Evolutionary conservation across 37 sponge, comb jelly and placozoan genomes (phyloP).

Genomic region (Crambe crambe): DNA sequence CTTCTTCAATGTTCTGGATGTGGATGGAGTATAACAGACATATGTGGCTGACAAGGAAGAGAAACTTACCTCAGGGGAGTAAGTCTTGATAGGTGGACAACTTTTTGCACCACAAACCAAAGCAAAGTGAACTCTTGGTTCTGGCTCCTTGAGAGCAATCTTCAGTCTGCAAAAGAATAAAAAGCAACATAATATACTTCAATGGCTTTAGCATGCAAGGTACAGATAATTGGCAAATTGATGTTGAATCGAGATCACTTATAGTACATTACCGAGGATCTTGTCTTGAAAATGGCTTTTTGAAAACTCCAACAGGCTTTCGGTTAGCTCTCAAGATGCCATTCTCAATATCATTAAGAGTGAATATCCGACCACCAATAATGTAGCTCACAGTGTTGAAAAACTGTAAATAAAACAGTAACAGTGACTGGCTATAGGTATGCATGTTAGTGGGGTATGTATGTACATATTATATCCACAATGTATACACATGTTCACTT

Average conservation of each 20-base stretch:
- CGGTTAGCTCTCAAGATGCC: constrained; percentile 92
- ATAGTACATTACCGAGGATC: constrained; percentile 89
- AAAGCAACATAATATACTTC: not conserved
- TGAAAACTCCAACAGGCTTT: constrained; percentile 74
- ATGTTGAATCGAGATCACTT: no score
- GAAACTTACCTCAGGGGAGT: constrained; percentile 72
- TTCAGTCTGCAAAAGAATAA: constrained; percentile 35
- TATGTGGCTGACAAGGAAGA: no score
- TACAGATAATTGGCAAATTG: no score
- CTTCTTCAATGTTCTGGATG: constrained; percentile 73
- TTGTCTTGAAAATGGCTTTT: constrained; percentile 72
- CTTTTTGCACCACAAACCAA: constrained; percentile 96
- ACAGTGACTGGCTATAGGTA: no score
- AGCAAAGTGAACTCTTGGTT: constrained; percentile 97
- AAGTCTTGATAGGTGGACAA: constrained; percentile 95
- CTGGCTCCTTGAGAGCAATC: constrained; percentile 66
- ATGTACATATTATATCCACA: not conserved
- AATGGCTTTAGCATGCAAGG: no score
- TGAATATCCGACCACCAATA: constrained; percentile 86
- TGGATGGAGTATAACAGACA: no score
- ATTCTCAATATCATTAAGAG: constrained; percentile 97
- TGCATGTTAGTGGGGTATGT: not conserved
- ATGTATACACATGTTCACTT: no score
- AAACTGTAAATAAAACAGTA: constrained; percentile 54
- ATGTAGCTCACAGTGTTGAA: constrained; percentile 84